A percentile compares a stretch with the other conserved stretches of the same genome.
Evolutionary conservation across 30 jellyfish, hydroid and myxozoan species (phyloP).

Genomic region (Hydractinia echinata): DNA sequence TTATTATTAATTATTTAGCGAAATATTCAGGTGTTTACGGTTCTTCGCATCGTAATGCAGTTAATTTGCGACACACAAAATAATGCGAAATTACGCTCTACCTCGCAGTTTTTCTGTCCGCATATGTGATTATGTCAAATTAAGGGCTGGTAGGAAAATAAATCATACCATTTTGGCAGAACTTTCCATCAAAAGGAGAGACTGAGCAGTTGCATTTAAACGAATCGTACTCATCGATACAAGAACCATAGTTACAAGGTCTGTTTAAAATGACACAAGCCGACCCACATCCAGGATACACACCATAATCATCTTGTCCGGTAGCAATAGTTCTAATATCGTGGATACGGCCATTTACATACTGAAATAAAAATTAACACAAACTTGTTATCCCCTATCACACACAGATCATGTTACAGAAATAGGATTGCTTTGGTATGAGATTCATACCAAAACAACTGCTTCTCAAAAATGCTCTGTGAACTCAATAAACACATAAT

Average conservation of each 20-base stretch:
- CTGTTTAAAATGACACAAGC: constrained; percentile 70
- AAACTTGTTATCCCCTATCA: not conserved
- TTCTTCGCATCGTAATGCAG: too few relatives aligned
- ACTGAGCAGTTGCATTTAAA: constrained; percentile 87
- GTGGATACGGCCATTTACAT: constrained; percentile 82
- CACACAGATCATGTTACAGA: not conserved
- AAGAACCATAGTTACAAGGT: constrained; percentile 94
- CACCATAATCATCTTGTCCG: constrained; percentile 74
- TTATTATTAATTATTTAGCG: too few relatives aligned
- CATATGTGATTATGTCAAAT: too few relatives aligned
- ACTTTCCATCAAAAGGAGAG: constrained; percentile 77
- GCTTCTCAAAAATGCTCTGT: too few relatives aligned
- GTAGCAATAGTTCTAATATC: constrained; percentile 63
- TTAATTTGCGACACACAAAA: too few relatives aligned
- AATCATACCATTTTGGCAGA: constrained; percentile 72
- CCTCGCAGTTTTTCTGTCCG: too few relatives aligned
- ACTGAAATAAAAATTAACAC: constrained; percentile 32
- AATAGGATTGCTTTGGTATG: too few relatives aligned
- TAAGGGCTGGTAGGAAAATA: not conserved
- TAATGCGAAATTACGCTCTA: too few relatives aligned
- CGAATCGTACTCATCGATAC: constrained; percentile 78
- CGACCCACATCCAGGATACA: constrained; percentile 98
- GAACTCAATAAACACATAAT: too few relatives aligned
- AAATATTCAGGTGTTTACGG: too few relatives aligned
- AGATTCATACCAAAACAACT: too few relatives aligned